Conservation (phyloP, 2,113 vertebrate genomes). For the Phylloscopus trochilus region DNA sequence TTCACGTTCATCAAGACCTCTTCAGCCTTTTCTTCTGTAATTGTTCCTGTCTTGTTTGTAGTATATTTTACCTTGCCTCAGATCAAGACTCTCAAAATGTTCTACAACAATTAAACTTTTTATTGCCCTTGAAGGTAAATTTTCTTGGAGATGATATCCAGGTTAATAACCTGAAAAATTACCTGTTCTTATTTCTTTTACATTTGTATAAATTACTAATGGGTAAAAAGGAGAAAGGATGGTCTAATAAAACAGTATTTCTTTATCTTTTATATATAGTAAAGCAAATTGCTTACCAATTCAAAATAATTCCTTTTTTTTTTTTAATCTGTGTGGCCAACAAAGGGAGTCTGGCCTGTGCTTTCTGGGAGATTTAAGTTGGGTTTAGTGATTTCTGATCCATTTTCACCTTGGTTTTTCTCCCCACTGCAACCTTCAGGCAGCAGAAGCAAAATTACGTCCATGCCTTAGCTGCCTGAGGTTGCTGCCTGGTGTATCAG, state of each 20-base stretch:
- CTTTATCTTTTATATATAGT: not conserved
- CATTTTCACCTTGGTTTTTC: not conserved
- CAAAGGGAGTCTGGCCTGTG: not conserved
- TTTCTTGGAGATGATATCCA: slow-evolving; percentile 1
- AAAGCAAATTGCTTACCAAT: not conserved
- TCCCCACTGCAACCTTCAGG: not conserved
- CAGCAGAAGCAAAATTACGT: not conserved
- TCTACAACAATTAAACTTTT: slow-evolving; percentile 17
- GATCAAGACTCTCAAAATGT: not conserved
- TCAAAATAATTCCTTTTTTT: not conserved
- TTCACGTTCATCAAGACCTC: not conserved
- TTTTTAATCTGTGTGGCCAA: not conserved
- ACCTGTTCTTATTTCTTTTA: not conserved
- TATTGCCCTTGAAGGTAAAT: not conserved
- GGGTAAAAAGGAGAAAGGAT: not conserved
- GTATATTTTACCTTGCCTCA: not conserved
- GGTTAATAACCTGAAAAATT: slow-evolving; percentile 33
- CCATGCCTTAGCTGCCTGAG: not conserved
- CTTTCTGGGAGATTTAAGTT: not conserved
- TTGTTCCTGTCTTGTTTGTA: not conserved
- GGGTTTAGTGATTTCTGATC: not conserved
- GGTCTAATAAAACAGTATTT: not conserved
- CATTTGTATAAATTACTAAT: not conserved
- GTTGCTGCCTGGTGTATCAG: not conserved
- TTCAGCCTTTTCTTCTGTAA: not conserved